Conservation (phyloP, 2,888 invertebrate genomes). For the Heliothis peltigera region DNA sequence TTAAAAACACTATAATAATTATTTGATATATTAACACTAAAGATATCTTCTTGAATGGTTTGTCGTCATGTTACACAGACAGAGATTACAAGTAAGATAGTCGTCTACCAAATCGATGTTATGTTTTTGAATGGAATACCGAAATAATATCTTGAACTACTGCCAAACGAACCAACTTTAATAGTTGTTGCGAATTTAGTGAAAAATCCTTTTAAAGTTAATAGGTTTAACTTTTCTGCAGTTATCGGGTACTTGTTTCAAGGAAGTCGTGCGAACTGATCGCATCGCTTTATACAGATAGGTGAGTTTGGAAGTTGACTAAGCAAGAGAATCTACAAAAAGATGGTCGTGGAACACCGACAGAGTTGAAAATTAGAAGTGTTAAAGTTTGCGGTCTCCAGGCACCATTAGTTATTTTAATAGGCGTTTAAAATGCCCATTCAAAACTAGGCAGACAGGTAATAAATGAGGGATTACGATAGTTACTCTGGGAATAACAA, state of each 20-base stretch:
- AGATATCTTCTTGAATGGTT: constrained; percentile 64
- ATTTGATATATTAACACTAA: constrained; percentile 76
- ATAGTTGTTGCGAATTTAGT: constrained; percentile 65
- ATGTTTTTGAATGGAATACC: constrained; percentile 42
- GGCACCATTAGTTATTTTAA: constrained; percentile 49
- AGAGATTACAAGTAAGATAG: constrained; percentile 12
- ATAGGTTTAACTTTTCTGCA: constrained; percentile 63
- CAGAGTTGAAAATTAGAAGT: constrained; percentile 43
- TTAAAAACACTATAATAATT: constrained; percentile 83
- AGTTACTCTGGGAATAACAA: constrained; percentile 35
- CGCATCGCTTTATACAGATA: constrained; percentile 51
- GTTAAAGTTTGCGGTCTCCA: constrained; percentile 41
- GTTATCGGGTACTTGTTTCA: constrained; percentile 65
- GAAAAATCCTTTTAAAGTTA: constrained; percentile 66
- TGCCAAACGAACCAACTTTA: constrained; percentile 52
- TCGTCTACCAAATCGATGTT: constrained; percentile 11
- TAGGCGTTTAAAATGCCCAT: constrained; percentile 49
- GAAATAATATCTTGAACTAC: constrained; percentile 52
- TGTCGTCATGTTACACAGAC: constrained; percentile 39
- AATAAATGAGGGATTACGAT: constrained; percentile 32
- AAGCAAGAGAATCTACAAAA: constrained; percentile 43
- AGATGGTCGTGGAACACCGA: constrained; percentile 17
- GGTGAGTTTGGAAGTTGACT: constrained; percentile 51
- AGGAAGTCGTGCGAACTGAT: constrained; percentile 53
- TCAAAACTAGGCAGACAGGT: constrained; percentile 34